These are phyloP conservation scores for Erinaceus europaeus DNA, from an alignment of 2,113 vertebrate genomes.

Conservation along the genomic window DNA sequence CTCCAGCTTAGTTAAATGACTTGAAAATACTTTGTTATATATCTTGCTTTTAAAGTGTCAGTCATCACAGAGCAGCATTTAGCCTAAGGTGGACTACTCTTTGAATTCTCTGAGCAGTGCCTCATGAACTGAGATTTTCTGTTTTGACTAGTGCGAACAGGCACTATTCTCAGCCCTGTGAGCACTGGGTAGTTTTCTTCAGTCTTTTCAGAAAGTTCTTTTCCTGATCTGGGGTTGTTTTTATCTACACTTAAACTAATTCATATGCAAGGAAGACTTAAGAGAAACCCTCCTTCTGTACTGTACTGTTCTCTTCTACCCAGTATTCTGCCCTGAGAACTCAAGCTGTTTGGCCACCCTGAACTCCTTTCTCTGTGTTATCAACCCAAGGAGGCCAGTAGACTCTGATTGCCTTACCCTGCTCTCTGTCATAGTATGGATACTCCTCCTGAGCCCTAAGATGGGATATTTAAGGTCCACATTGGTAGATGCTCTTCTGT, in stretches of 20 bases:
- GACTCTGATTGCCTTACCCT: not conserved
- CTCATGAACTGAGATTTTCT: not conserved
- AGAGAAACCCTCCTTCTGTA: not conserved
- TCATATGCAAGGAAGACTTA: not conserved
- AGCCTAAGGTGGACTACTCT: not conserved
- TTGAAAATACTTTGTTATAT: not conserved
- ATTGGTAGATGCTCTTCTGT: not conserved
- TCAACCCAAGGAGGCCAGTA: not conserved
- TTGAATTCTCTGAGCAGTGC: not conserved
- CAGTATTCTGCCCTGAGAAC: not conserved
- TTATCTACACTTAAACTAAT: too few species aligned
- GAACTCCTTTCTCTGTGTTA: not conserved
- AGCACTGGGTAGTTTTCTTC: not conserved
- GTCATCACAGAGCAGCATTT: not conserved
- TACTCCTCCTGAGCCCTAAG: not conserved
- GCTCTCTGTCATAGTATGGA: not conserved
- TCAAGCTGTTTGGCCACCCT: not conserved
- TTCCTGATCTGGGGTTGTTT: not conserved
- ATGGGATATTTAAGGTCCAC: not conserved
- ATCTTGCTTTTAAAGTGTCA: not conserved
- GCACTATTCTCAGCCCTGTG: not conserved
- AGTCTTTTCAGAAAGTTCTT: not conserved
- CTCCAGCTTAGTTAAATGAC: not conserved
- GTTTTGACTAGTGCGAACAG: not conserved
- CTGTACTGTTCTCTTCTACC: not conserved